Evolutionary conservation across 2,113 vertebrate genomes (phyloP), one percentile per base, ranked within the genome.

Genomic region (Sebastes fasciatus): DNA sequence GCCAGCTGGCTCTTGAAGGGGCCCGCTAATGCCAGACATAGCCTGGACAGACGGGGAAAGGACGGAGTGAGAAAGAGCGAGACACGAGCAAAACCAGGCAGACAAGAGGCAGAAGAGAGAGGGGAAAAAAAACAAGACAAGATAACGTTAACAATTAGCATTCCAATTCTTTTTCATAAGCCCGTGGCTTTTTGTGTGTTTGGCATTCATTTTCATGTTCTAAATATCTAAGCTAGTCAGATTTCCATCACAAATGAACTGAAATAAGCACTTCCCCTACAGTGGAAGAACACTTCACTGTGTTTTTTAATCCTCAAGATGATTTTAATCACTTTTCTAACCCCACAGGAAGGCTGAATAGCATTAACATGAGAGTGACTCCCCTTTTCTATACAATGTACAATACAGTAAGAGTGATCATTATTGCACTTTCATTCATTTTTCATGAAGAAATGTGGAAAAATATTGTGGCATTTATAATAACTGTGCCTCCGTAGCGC

Each of bases 1-100:
- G 97, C 95, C 88, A 99, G 92, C 87, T 98, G 97, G 2, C 97
- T 97, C 92, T 95, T 93, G 88, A 99, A 96, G 14, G 85, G 94
- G 0, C 96, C 94, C 8, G 96, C 91, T 76, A 97, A 94, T 76
- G 96, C 95, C 93, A 95, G 84, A 91, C 94, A 96, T 19, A 95
- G 95, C 92, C 98, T 99, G 86, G 80, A 80, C 61, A 79, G 75
- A 81, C 65, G 82, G 86, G 3, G 67, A 63, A 68, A 74, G 78
- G 88, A 71, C 57, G 62, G 65, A 76, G 71, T 16, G 67, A 63
- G 58, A 43, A 23, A 83, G 64, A 8, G n/a, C 0, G 11, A 83
- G 48, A 63, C 65, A 83, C 0, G 16, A 51, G 60, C 40, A 73
- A 76, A 34, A 85, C n/a, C 73, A 82, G 48, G 72, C 43, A 80